Percentiles rank a stretch among this genome's conserved stretches.
Conservation (phyloP, 2,113 vertebrate genomes). For the Alectura lathami region DNA sequence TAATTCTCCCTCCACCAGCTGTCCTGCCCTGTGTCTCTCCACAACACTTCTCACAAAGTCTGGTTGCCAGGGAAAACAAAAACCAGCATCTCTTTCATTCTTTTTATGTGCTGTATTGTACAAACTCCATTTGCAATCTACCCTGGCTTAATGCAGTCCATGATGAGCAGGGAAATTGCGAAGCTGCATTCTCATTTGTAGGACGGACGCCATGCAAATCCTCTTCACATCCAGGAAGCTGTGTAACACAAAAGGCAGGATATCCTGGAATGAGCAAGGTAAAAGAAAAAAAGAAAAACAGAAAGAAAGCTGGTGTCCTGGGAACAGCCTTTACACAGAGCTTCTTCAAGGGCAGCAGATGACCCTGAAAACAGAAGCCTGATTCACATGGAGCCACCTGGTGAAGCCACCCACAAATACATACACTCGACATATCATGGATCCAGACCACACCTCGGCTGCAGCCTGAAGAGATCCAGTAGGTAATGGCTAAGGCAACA, state of each 20-base stretch:
- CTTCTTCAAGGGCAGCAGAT: background rate
- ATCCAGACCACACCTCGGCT: background rate
- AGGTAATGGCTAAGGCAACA: background rate
- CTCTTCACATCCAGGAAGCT: background rate
- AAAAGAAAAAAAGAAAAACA: background rate
- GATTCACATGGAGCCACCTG: background rate
- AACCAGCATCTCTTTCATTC: background rate
- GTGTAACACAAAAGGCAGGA: constrained; percentile 55
- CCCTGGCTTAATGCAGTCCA: background rate
- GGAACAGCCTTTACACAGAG: background rate
- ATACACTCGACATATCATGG: background rate
- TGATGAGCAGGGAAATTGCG: background rate
- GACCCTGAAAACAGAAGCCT: background rate
- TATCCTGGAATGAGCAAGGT: constrained; percentile 24
- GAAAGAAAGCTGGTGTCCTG: background rate
- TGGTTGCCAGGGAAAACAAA: background rate
- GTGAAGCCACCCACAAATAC: background rate
- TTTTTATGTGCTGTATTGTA: constrained; percentile 36
- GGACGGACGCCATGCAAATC: constrained; percentile 44
- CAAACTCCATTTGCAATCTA: constrained; percentile 14
- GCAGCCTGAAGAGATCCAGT: background rate
- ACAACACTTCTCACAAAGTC: background rate
- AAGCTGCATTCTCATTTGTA: background rate
- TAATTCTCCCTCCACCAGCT: background rate
- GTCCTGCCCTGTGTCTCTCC: background rate